Percentiles rank a stretch among this genome's conserved stretches.
Evolutionary conservation across 2,888 invertebrate genomes (phyloP).

Genomic region (Corbicula japonica): DNA sequence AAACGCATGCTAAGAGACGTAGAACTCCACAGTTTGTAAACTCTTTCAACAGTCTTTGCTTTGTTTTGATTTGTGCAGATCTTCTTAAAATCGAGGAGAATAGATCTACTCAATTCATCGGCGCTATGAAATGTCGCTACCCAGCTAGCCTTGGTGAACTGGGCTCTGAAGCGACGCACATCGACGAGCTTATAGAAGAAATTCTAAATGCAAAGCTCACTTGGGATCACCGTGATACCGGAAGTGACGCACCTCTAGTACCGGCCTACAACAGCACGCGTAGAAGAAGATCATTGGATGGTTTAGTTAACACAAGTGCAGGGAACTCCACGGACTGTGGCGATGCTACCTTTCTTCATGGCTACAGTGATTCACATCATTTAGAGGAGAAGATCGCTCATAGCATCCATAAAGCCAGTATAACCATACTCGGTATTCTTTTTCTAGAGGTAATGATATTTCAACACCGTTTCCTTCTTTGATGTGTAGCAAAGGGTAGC

Average conservation of each 20-base stretch:
- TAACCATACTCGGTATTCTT: constrained; percentile 76
- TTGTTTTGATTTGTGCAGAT: no score
- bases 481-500: no score
- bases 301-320: not conserved
- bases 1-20: no score
- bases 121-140: constrained; percentile 59
- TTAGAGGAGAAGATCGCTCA: constrained; percentile 75
- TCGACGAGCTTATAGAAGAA: constrained; percentile 49
- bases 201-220: constrained; percentile 50
- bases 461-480: no score
- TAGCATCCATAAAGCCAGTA: constrained; percentile 77
- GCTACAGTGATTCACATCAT: constrained; percentile 47
- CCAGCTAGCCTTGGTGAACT: constrained; percentile 47
- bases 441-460: constrained; percentile 67
- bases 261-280: no score
- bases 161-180: constrained; percentile 26
- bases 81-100: no score
- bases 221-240: no score
- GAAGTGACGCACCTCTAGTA: no score
- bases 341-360: not conserved
- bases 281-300: no score
- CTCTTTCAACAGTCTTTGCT: no score
- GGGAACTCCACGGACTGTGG: not conserved
- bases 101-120: constrained; percentile 57
- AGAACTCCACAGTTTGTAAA: no score